Evolutionary conservation across 2,888 invertebrate species (phyloP), one percentile per base, ranked within the genome.

Genomic region (Nephrocerus scutellatus): DNA sequence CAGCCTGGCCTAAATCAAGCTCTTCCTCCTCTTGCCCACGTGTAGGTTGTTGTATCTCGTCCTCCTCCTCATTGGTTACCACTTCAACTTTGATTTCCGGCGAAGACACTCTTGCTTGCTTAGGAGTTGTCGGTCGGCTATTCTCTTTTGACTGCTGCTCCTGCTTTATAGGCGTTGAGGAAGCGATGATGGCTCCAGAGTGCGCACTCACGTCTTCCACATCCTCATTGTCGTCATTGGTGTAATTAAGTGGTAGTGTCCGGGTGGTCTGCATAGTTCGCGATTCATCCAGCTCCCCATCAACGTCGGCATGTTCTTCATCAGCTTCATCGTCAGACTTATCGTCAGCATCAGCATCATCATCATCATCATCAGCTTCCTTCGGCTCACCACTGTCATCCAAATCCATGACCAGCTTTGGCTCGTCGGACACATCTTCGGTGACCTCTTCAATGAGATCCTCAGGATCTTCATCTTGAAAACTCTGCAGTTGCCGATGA

Each of bases 351-450:
- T 73, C 73, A 21, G 74, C 67, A 34, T 66, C 70, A 34, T 48
- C 51, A 28, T 70, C 69, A 39, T 70, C 68, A 48, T 66, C 66
- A 49, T 72, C 73, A 6, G 16, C 30, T 40, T 70, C 71, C 47
- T 74, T 74, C 18, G 74, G 66, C 36, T 70, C 76, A n/a, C n/a
- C n/a, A 19, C 74, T 74, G 26, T 73, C 76, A 45, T 79, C 79
- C 43, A 82, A 75, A 50, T 82, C 82, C 79, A 82, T 81, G 1
- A 82, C 76, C 30, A 82, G 70, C 53, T 81, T 80, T 2, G 63
- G 60, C 41, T 70, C 67, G 46, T 77, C 74, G 38, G 74, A 73
- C 13, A 72, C 73, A 34, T 75, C 77, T 49, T 79, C 79, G 1
- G 74, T 74, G 0, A 76, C 75, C 56, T 79, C 77, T 54, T 76